Percentiles rank a stretch among this genome's conserved stretches.
Evolutionary conservation across 1,140 invertebrate genomes (phyloP).

Genomic region (Bombus polaris): DNA sequence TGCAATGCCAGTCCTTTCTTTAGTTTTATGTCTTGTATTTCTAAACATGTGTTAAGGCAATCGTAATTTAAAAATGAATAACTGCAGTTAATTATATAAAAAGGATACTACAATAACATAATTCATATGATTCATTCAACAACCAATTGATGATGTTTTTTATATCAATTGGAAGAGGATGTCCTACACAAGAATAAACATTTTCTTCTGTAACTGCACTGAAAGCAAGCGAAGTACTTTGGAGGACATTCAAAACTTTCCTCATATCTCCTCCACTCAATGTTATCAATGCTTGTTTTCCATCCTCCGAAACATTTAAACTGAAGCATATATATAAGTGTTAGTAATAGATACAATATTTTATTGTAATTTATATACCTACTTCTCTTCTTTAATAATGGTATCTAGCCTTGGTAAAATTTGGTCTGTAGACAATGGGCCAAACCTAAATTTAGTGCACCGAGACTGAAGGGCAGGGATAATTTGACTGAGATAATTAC

Average conservation of each 20-base stretch:
- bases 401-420: constrained; percentile 95
- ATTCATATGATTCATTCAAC: constrained; percentile 92
- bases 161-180: constrained; percentile 95
- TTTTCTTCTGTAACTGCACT: constrained; percentile 94
- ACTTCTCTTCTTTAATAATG: constrained; percentile 94
- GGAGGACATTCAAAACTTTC: constrained; percentile 97
- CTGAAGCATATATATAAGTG: constrained; percentile 81
- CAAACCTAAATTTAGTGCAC: constrained; percentile 98
- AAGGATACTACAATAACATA: constrained; percentile 93
- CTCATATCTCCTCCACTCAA: constrained; percentile 99
- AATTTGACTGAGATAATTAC: constrained; percentile 99
- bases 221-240: constrained; percentile 94
- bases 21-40: constrained; percentile 92
- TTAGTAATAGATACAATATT: constrained; percentile 25
- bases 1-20: constrained; percentile 94
- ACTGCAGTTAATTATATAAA: constrained; percentile 57
- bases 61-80: constrained; percentile 48
- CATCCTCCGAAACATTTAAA: constrained; percentile 93
- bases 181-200: constrained; percentile 98
- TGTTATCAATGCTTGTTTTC: constrained; percentile 94
- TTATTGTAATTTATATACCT: constrained; percentile 69
- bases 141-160: constrained; percentile 94
- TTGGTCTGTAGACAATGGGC: constrained; percentile 92
- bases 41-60: constrained; percentile 81
- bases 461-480: constrained; percentile 99